Percentiles rank a stretch among this genome's conserved stretches.
Evolutionary conservation across 1,140 invertebrate genomes (phyloP).

Genomic region (Ostrea edulis): DNA sequence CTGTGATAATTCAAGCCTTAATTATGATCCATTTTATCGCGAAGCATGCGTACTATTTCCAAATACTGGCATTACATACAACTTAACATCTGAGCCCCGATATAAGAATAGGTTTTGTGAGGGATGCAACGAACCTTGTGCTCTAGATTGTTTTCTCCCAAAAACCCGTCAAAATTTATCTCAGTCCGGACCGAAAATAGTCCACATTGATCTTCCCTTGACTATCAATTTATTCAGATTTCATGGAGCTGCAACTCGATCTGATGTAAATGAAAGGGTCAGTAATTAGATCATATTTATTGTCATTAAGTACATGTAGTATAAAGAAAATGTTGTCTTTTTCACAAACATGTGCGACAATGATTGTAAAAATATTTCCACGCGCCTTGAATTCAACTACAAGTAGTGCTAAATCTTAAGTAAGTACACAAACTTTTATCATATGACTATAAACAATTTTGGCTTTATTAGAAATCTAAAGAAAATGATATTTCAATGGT

Average conservation of each 20-base stretch:
- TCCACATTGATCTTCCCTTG: neutral
- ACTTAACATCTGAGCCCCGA: neutral
- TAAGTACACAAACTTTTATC: too few species aligned
- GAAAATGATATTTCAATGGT: too few species aligned
- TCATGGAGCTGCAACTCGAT: neutral
- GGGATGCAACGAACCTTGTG: neutral
- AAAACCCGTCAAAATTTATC: neutral
- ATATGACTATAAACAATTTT: too few species aligned
- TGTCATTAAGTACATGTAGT: neutral
- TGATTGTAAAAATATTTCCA: too few species aligned
- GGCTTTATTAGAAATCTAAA: too few species aligned
- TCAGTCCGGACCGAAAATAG: neutral
- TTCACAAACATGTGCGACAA: too few species aligned
- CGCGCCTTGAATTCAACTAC: too few species aligned
- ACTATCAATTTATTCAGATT: neutral
- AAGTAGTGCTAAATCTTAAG: too few species aligned
- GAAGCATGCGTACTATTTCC: neutral
- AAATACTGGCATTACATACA: neutral
- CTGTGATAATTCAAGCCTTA: neutral
- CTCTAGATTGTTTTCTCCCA: neutral
- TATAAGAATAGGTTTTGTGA: slow-evolving; percentile 11
- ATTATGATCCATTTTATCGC: neutral
- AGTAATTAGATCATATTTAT: neutral
- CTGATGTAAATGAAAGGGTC: neutral
- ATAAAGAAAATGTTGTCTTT: too few species aligned